These are phyloP conservation scores for Ciconia nigra DNA, from an alignment of 2,797 vertebrate species.

Conservation along the genomic window DNA sequence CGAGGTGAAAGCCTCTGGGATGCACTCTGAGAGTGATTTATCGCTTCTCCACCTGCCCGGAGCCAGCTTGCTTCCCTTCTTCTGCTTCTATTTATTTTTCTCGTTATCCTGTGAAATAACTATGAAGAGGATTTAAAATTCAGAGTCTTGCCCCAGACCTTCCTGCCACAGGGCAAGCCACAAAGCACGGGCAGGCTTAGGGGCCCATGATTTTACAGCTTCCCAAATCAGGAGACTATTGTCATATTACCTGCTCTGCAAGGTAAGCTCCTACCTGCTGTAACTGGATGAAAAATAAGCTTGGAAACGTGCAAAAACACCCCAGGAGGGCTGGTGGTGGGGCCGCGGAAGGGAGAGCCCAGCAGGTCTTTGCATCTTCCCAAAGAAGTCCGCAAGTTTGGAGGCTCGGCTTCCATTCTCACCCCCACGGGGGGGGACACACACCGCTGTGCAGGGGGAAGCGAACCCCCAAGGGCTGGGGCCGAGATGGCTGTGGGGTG, in stretches of 20 bases:
- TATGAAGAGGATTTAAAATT: neutral
- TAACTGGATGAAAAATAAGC: neutral
- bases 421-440: accelerated
- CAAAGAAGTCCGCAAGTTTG: neutral
- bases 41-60: neutral
- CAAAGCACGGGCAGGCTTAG: neutral
- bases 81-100: neutral
- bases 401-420: neutral
- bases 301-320: neutral
- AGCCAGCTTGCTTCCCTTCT: neutral
- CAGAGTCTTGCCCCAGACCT: neutral
- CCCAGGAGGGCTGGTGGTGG: neutral
- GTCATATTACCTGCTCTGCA: neutral
- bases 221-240: neutral
- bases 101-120: neutral
- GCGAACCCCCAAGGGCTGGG: neutral
- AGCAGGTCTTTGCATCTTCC: no score
- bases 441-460: neutral
- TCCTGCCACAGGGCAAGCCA: neutral
- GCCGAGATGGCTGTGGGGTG: neutral
- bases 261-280: accelerated
- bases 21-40: neutral
- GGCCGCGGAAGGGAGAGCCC: neutral
- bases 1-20: neutral
- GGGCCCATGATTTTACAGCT: neutral